A percentile compares a stretch with the other conserved stretches of the same genome.
Conservation (phyloP, 2,888 invertebrate species). For the Cataglyphis livida region DNA sequence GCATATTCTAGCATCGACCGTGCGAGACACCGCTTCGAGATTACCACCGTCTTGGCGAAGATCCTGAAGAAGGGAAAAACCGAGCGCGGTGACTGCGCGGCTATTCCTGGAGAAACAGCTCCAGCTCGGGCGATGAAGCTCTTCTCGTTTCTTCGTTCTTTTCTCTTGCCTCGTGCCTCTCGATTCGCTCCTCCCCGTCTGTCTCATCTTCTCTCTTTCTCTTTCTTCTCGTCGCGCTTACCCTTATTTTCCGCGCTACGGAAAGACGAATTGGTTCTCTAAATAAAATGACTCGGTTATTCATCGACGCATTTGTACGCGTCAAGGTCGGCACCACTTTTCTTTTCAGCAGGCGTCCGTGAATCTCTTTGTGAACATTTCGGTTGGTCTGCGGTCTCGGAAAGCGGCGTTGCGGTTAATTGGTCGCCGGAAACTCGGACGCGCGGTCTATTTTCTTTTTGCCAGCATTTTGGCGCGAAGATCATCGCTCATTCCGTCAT, state of each 20-base stretch:
- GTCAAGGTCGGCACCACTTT: slow-evolving; percentile 78
- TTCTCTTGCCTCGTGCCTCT: slow-evolving; percentile 62
- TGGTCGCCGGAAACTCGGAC: slow-evolving; percentile 69
- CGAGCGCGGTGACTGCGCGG: slow-evolving; percentile 65
- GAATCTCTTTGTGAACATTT: slow-evolving; percentile 70
- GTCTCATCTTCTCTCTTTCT: slow-evolving; percentile 10
- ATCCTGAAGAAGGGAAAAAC: slow-evolving; percentile 75
- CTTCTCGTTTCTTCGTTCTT: slow-evolving; percentile 61
- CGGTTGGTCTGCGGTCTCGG: slow-evolving; percentile 40
- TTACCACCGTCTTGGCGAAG: slow-evolving; percentile 56
- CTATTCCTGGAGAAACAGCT: slow-evolving; percentile 73
- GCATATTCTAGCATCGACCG: slow-evolving; percentile 72
- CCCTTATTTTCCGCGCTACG: slow-evolving; percentile 71
- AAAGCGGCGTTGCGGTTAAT: slow-evolving; percentile 67
- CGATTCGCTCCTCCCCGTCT: slow-evolving; percentile 57
- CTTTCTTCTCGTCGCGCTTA: slow-evolving; percentile 64
- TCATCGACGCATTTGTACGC: slow-evolving; percentile 85
- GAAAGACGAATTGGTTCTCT: slow-evolving; percentile 84
- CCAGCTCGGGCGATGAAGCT: slow-evolving; percentile 46
- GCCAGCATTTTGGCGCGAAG: slow-evolving; percentile 18
- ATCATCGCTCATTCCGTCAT: slow-evolving; percentile 62
- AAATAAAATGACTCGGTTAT: slow-evolving; percentile 85
- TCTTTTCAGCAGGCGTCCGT: slow-evolving; percentile 62
- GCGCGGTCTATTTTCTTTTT: slow-evolving; percentile 59
- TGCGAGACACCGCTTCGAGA: slow-evolving; percentile 57